Evolutionary conservation across 1,140 invertebrate genomes (phyloP).

Genomic region (Bombus sylvicola): DNA sequence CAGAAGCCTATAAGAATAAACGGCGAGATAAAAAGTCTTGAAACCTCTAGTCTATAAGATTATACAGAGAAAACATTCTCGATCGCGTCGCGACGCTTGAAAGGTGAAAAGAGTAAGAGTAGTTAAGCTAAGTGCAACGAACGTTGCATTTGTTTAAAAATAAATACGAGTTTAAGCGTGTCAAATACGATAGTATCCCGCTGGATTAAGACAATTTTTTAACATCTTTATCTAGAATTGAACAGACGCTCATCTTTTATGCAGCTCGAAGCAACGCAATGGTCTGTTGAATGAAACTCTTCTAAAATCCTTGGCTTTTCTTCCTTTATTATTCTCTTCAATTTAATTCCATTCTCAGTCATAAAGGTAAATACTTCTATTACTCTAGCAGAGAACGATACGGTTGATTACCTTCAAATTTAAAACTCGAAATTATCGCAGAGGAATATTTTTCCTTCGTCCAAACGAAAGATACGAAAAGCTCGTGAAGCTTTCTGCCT

Average conservation of each 20-base stretch:
- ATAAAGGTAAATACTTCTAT: neutral
- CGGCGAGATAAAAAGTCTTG: neutral
- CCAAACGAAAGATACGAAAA: neutral
- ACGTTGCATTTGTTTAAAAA: neutral
- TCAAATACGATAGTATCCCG: neutral
- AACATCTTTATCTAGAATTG: neutral
- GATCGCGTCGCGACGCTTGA: neutral
- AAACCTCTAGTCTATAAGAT: neutral
- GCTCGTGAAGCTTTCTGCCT: neutral
- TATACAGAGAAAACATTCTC: neutral
- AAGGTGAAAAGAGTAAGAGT: neutral
- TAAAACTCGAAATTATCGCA: neutral
- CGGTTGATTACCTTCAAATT: neutral
- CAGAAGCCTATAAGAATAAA: neutral
- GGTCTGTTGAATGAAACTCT: neutral
- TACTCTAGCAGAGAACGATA: neutral
- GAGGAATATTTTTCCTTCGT: neutral
- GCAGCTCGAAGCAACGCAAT: neutral
- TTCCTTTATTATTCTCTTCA: neutral
- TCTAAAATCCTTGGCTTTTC: neutral
- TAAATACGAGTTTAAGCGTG: neutral
- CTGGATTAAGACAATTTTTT: neutral
- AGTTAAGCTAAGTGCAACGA: neutral
- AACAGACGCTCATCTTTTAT: neutral
- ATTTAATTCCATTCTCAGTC: neutral